Percentiles rank a stretch among this genome's conserved stretches.
phyloP scores from a whole-genome alignment of 2,888 invertebrate genomes.

The Agonopterix heracliana region DNA sequence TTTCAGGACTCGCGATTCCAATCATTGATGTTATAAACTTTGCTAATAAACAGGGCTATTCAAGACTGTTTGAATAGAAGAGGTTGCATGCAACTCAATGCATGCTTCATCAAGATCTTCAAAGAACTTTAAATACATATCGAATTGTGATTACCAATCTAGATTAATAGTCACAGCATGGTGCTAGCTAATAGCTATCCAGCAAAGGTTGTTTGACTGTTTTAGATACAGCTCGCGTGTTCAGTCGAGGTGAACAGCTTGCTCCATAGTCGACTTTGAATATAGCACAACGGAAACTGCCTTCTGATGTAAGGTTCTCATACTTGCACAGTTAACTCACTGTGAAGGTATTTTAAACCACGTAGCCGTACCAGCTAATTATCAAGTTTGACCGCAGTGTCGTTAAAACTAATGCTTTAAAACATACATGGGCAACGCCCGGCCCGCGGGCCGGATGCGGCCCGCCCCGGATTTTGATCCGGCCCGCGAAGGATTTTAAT shows the following conservation, averaged over 20 bases:
- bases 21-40: too few relatives aligned
- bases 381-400: not conserved
- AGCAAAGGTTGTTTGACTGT: conserved; percentile 41
- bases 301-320: not conserved
- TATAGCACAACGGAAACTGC: too few relatives aligned
- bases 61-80: too few relatives aligned
- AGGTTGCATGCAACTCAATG: not conserved
- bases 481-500: too few relatives aligned
- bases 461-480: too few relatives aligned
- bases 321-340: not conserved
- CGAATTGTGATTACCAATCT: conserved; percentile 29
- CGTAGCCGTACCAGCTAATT: not conserved
- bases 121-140: not conserved
- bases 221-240: conserved; percentile 37
- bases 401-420: conserved; percentile 2
- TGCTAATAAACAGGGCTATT: too few relatives aligned
- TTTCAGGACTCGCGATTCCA: too few relatives aligned
- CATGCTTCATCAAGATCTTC: not conserved
- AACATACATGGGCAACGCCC: too few relatives aligned
- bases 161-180: conserved; percentile 41
- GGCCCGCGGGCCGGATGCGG: too few relatives aligned
- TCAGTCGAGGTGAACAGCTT: conserved; percentile 22
- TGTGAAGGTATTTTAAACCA: not conserved
- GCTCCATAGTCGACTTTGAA: too few relatives aligned
- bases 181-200: conserved; percentile 26